A percentile compares a stretch with the other conserved stretches of the same genome.
Evolutionary conservation across 2,888 invertebrate species (phyloP).

Genomic region (Eueremaeus valkanovi): DNA sequence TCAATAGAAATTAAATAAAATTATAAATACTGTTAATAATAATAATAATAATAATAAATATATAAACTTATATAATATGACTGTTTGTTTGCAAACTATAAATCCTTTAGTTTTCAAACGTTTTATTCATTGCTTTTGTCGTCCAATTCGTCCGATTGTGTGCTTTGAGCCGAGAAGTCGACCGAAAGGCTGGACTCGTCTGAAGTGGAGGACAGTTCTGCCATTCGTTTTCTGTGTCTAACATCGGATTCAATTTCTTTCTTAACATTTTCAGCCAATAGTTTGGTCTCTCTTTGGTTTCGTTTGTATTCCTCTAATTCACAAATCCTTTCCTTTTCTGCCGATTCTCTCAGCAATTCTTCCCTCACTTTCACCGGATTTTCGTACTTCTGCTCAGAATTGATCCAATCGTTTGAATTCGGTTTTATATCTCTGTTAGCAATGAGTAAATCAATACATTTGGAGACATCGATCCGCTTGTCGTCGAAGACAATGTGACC

Average conservation of each 20-base stretch:
- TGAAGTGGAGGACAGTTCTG: too few relatives aligned
- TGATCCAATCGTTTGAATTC: slow-evolving; percentile 12
- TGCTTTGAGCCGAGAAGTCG: neutral
- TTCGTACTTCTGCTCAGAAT: neutral
- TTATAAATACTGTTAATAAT: too few relatives aligned
- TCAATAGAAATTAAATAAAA: too few relatives aligned
- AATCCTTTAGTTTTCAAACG: too few relatives aligned
- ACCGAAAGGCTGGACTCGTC: too few relatives aligned
- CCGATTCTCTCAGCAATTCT: neutral
- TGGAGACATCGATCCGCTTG: neutral
- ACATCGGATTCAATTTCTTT: slow-evolving; percentile 27
- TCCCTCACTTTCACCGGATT: neutral
- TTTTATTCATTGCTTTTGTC: too few relatives aligned
- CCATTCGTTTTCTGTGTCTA: neutral
- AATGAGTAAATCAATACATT: neutral
- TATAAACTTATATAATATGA: too few relatives aligned
- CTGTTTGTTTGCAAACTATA: too few relatives aligned
- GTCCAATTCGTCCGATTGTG: too few relatives aligned
- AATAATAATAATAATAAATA: too few relatives aligned
- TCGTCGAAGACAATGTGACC: neutral
- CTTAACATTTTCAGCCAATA: slow-evolving; percentile 16
- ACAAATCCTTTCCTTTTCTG: neutral
- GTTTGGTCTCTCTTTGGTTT: neutral
- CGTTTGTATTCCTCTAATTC: neutral
- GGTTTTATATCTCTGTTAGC: slow-evolving; percentile 21